Base-by-base conservation (phyloP, 2,113 vertebrate species). In the Ammospiza nelsoni region DNA sequence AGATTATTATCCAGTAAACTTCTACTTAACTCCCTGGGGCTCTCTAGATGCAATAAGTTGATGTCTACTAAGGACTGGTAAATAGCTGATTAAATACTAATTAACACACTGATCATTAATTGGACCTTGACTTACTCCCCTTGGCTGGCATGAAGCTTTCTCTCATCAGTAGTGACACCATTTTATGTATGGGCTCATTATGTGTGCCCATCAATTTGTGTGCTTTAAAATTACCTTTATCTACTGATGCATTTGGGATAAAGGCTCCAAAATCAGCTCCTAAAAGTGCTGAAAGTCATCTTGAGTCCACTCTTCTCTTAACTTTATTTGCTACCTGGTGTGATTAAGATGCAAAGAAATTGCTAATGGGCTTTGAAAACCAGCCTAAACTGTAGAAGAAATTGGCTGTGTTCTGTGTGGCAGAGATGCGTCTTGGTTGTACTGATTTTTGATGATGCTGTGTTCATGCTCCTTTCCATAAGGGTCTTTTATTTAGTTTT, bases 381-480 rank as follows among this genome's bases (percentile, higher is more conserved):
- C 41, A 52, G 29, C 3, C 10, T 66, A 39, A 86, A 67, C 18
- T 46, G 25, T 29, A 51, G 16, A 20, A 78, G 58, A 80, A 51
- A 19, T 3, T 24, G 2, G 2, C 62, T 62, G 29, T 59, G 6
- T 57, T 86, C 9, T 62, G 51, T 49, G 6, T 73, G 59, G 28
- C 35, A 65, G 22, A 5, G 10, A 23, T 27, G 5, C 58, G 9
- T 54, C 35, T 82, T 71, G 63, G 17, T 55, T 57, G 25, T 59
- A 9, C 15, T 72, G 18, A 0, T 66, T 71, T 67, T 67, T 3
- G 3, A 6, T 37, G 23, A 41, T 49, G 59, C 12, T 3, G 0
- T 71, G 20, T 41, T 75, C 9, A 4, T 78, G 18, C 15, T 48
- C 2, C 29, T 74, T 89, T 58, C 29, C 22, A 58, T 21, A 19